Conservation (phyloP, 1,140 invertebrate species). For the Heliconius hewitsoni region DNA sequence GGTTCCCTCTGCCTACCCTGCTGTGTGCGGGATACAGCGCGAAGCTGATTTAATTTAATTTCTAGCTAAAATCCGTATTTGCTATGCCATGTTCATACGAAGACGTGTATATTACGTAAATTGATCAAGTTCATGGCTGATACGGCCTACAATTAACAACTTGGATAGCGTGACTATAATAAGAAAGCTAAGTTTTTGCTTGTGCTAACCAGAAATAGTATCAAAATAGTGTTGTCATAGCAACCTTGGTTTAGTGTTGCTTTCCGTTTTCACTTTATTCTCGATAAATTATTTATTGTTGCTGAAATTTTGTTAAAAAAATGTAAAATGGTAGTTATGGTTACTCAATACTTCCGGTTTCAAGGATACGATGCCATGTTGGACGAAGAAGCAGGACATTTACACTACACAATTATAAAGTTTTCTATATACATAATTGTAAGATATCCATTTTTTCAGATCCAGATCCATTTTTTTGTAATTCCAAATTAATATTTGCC, state of each 20-base stretch:
- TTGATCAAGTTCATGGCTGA: not conserved
- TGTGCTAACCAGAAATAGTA: slow-evolving; percentile 6
- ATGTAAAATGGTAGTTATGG: not conserved
- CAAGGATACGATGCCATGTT: not conserved
- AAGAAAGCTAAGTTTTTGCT: slow-evolving; percentile 1
- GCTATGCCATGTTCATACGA: not conserved
- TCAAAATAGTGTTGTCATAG: slow-evolving; percentile 18
- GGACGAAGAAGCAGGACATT: too few relatives aligned
- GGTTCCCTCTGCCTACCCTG: too few relatives aligned
- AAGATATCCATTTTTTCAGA: too few relatives aligned
- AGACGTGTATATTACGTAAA: not conserved
- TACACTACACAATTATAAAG: too few relatives aligned
- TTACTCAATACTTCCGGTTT: not conserved
- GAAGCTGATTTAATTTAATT: not conserved
- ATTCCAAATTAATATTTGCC: too few relatives aligned
- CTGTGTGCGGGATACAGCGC: too few relatives aligned
- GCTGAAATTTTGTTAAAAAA: not conserved
- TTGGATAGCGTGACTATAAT: slow-evolving; percentile 14
- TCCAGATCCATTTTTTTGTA: too few relatives aligned
- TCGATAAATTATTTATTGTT: slow-evolving; percentile 7
- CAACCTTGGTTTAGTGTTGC: slow-evolving; percentile 22
- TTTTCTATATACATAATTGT: too few relatives aligned
- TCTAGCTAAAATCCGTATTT: not conserved
- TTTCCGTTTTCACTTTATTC: slow-evolving; percentile 26
- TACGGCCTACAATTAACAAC: not conserved